Base-by-base conservation (phyloP, 2,113 vertebrate species). In the Bos indicus region DNA sequence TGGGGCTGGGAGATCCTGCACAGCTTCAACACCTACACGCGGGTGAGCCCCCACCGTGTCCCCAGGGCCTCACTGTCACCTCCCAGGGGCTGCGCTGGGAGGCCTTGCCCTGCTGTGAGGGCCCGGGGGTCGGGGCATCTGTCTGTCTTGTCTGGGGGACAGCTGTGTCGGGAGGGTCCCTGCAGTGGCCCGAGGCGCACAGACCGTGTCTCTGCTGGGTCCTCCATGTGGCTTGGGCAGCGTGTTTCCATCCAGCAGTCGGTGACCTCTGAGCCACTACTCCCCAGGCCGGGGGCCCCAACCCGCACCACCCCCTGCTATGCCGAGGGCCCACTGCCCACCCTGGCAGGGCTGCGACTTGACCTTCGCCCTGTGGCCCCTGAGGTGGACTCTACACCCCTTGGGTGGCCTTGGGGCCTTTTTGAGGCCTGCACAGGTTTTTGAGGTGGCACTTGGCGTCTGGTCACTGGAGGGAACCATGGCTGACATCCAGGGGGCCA, bases 1-100 rank as follows among this genome's bases (percentile, higher is more conserved):
- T 99, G 99, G 99, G 99, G 99, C 92, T 99, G 99, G 99, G 99
- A 99, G 91, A 99, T 99, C 86, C 98, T 99, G 67, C 99, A 99
- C 97, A 99, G 98, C 99, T 99, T 99, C 98, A 99, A 99, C 95
- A 99, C 99, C 78, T 99, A 99, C 98, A 99, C 99, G 0, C 98
- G 99, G 99, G 99, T 99, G 99, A 99, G 99, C 28, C 2, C 16
- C 21, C 52, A 1, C 33, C 16, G 46, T 1, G 19, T 0, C 57
- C 25, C 88, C 51, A 0, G 8, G 15, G 3, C 43, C 19, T 15
- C 54, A 0, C 33, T 0, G 33, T 0, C 19, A 0, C 88, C 17
- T 6, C 82, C 52, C 36, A 0, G 6, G 46, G n/a, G 28, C 33
- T 46, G 30, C 46, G 2, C 8, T 26, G 12, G 95, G 56, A 5